Evolutionary conservation across 2,888 invertebrate species (phyloP).

Genomic region (Cylindroiulus punctatus): DNA sequence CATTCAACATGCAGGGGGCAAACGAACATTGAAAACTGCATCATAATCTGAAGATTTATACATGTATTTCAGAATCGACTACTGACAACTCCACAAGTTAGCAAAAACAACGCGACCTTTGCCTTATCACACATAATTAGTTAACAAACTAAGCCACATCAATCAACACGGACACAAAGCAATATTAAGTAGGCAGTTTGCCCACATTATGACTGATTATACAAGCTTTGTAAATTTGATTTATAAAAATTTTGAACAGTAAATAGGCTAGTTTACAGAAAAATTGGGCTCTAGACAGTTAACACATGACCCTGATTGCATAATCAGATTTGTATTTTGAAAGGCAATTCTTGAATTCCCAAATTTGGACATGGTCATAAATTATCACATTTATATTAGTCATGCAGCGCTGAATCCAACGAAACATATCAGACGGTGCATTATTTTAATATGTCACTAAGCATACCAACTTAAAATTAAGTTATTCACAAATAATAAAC

Average conservation of each 20-base stretch:
- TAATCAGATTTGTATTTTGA: not conserved
- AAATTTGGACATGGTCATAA: not conserved
- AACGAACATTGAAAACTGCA: not conserved
- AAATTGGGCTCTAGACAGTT: too few species aligned
- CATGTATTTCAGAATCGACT: not conserved
- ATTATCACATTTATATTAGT: not conserved
- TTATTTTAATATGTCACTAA: not conserved
- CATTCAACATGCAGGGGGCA: not conserved
- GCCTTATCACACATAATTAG: not conserved
- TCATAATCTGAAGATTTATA: not conserved
- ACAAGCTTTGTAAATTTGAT: not conserved
- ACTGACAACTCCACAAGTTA: not conserved
- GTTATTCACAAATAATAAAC: not conserved
- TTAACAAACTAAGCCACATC: constrained; percentile 33
- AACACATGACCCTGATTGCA: not conserved
- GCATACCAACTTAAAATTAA: not conserved
- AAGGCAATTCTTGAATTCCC: not conserved
- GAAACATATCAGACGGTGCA: not conserved
- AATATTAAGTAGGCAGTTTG: constrained; percentile 2
- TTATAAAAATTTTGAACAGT: too few species aligned
- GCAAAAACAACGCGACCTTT: not conserved
- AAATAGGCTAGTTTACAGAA: too few species aligned
- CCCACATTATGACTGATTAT: not conserved
- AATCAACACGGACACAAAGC: not conserved
- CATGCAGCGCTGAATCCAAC: not conserved